phyloP scores from a whole-genome alignment of 2,888 invertebrate species.

The Drosophila setosimentum region DNA sequence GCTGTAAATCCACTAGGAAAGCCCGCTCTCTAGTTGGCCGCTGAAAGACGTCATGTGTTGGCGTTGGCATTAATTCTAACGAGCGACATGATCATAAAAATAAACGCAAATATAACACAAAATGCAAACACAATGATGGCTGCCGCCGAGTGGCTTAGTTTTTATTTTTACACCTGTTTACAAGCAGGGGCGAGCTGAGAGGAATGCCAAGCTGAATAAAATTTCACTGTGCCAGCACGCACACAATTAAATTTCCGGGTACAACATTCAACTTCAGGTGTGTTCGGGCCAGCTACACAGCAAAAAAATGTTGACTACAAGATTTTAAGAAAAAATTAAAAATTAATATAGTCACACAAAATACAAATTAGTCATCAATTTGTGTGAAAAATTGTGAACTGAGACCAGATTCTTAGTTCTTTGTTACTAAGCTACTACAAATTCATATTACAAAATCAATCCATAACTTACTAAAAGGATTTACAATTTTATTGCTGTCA shows the following conservation, averaged over 20 bases:
- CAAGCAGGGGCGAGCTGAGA: conserved; percentile 47
- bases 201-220: conserved; percentile 32
- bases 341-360: neutral
- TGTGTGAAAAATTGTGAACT: neutral
- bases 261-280: conserved; percentile 67
- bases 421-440: neutral
- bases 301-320: neutral
- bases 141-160: conserved; percentile 71
- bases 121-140: conserved; percentile 68
- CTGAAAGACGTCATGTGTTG: conserved; percentile 48
- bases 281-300: conserved; percentile 27
- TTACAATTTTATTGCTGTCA: neutral
- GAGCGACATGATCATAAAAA: conserved; percentile 80
- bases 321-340: neutral
- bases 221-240: conserved; percentile 75
- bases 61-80: conserved; percentile 75
- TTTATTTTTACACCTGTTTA: conserved; percentile 78
- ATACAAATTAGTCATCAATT: neutral
- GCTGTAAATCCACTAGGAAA: conserved; percentile 70
- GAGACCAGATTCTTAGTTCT: neutral
- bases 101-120: conserved; percentile 78
- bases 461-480: fast-evolving
- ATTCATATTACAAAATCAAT: neutral
- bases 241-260: conserved; percentile 79
- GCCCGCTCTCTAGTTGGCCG: conserved; percentile 5